Conservation (phyloP, 2,888 invertebrate species). For the Trissonchulus sp. region DNA sequence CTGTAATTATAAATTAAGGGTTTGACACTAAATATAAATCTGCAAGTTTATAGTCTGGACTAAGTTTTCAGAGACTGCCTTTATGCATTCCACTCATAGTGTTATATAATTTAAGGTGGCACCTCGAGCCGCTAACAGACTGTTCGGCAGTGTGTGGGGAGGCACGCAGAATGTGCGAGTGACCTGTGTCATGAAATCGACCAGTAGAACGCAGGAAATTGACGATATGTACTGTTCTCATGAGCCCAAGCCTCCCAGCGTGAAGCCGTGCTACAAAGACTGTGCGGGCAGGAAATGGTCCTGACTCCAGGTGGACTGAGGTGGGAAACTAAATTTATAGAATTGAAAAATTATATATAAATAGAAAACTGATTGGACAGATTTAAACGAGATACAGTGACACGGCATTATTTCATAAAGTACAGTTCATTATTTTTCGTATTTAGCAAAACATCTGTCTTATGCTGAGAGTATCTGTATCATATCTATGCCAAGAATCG, state of each 20-base stretch:
- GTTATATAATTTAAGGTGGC: slow-evolving; percentile 50
- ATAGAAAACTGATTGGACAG: no score
- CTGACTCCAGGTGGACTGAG: slow-evolving; percentile 54
- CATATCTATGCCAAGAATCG: no score
- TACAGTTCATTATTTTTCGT: no score
- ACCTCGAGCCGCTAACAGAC: slow-evolving; percentile 45
- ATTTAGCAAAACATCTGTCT: no score
- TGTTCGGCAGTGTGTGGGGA: slow-evolving; percentile 54
- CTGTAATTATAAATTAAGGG: no score
- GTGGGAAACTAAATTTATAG: no score
- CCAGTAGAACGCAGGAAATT: slow-evolving; percentile 37
- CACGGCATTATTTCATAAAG: no score
- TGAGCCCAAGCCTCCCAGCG: slow-evolving; percentile 46
- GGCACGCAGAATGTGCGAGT: slow-evolving; percentile 50
- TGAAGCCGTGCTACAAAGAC: slow-evolving; percentile 50
- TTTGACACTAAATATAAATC: no score
- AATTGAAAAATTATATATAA: no score
- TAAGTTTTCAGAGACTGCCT: neutral
- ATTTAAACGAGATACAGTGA: no score
- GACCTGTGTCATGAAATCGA: slow-evolving; percentile 48
- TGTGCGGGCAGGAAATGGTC: slow-evolving; percentile 54
- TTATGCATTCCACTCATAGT: neutral
- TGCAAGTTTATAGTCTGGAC: no score
- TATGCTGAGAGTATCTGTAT: no score
- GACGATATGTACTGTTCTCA: slow-evolving; percentile 42